A percentile compares a stretch with the other conserved stretches of the same genome.
Evolutionary conservation across 2,113 vertebrate species (phyloP).

Genomic region (Vimba vimba): DNA sequence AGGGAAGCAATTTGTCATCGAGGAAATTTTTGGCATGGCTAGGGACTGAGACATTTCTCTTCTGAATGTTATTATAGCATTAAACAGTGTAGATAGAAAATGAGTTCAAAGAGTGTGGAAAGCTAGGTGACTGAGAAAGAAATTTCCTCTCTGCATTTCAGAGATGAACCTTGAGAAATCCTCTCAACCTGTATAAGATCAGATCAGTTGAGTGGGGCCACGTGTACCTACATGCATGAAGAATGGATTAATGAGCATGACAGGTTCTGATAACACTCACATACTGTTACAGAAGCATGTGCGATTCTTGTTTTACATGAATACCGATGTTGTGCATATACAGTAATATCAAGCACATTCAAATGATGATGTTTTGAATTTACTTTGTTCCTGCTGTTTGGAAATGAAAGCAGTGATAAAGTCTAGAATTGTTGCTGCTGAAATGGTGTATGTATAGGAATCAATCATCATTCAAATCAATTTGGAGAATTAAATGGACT

Average conservation of each 20-base stretch:
- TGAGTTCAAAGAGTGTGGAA: constrained; percentile 33
- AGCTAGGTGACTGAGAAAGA: not conserved
- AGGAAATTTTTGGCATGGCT: constrained; percentile 42
- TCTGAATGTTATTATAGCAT: constrained; percentile 49
- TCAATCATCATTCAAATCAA: not conserved
- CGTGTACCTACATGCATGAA: not conserved
- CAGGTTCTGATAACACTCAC: not conserved
- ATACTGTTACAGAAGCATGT: not conserved
- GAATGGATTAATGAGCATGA: not conserved
- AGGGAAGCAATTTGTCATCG: constrained; percentile 47
- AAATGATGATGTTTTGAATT: not conserved
- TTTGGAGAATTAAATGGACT: not conserved
- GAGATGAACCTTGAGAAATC: not conserved
- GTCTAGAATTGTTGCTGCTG: not conserved
- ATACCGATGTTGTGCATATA: not conserved
- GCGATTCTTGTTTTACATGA: not conserved
- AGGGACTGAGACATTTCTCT: constrained; percentile 53
- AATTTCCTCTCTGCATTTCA: not conserved
- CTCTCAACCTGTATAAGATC: not conserved
- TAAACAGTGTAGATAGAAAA: constrained; percentile 17
- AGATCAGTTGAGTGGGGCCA: not conserved
- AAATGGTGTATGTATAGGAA: not conserved
- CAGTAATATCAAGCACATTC: not conserved
- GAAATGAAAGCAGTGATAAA: not conserved
- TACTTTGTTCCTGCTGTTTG: not conserved